Conservation (phyloP, 2,113 vertebrate genomes). For the Lycocorax pyrrhopterus region DNA sequence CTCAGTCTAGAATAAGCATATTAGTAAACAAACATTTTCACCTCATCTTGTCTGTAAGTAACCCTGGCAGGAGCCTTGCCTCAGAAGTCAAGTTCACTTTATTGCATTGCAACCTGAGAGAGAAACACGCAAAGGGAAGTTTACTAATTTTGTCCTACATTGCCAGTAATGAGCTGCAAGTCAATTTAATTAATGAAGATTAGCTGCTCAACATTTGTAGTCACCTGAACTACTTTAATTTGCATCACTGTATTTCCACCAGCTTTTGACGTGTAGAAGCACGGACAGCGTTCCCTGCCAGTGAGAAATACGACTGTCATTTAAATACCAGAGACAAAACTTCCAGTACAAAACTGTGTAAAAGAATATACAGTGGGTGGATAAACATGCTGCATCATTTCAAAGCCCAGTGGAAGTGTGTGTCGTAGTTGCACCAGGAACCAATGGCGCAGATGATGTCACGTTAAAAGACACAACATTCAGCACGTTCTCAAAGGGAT, state of each 20-base stretch:
- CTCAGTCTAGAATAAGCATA: neutral
- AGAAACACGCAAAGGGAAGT: neutral
- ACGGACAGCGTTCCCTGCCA: neutral
- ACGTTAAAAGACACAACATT: neutral
- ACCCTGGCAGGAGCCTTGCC: neutral
- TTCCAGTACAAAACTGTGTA: neutral
- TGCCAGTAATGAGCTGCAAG: neutral
- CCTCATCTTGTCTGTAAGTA: neutral
- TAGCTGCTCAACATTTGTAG: neutral
- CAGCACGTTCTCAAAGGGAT: neutral
- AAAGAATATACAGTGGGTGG: neutral
- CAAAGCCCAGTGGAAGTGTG: neutral
- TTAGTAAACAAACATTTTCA: neutral
- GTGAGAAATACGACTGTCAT: neutral
- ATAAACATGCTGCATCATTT: neutral
- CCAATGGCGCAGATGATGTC: neutral
- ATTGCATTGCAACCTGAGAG: neutral
- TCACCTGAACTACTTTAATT: neutral
- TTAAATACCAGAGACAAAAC: neutral
- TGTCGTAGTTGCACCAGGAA: neutral
- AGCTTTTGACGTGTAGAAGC: neutral
- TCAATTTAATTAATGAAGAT: slow-evolving; percentile 5
- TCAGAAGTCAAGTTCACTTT: neutral
- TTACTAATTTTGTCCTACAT: neutral
- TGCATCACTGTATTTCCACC: neutral